A percentile compares a stretch with the other conserved stretches of the same genome.
phyloP scores from a whole-genome alignment of 2,113 vertebrate genomes.

The Aleadryas rufinucha region DNA sequence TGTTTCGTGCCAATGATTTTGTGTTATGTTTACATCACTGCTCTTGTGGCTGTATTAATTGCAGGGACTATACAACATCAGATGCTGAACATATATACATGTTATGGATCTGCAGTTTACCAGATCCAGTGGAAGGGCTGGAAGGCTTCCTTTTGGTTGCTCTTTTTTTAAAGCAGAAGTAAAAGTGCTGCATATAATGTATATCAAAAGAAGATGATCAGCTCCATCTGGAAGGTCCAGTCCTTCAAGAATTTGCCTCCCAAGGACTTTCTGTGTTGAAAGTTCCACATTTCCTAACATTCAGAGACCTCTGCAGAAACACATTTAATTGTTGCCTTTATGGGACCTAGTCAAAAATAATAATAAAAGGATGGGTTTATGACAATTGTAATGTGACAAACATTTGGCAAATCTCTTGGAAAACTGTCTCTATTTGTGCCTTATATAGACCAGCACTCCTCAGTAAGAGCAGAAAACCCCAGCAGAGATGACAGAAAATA shows the following conservation, averaged over 20 bases:
- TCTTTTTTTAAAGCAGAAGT: constrained; percentile 17
- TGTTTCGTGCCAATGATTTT: not conserved
- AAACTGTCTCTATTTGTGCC: not conserved
- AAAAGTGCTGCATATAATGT: not conserved
- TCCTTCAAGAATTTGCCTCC: not conserved
- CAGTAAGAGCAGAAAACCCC: not conserved
- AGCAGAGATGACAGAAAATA: not conserved
- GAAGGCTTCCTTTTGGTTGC: not conserved
- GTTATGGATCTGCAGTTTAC: not conserved
- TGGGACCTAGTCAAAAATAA: not conserved
- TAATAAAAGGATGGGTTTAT: not conserved
- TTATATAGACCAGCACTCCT: not conserved
- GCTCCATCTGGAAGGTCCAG: not conserved
- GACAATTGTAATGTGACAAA: not conserved
- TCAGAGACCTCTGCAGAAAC: not conserved
- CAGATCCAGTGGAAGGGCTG: not conserved
- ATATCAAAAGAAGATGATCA: not conserved
- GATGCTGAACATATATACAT: not conserved
- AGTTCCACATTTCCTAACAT: not conserved
- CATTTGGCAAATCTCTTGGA: not conserved
- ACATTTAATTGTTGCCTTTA: not conserved
- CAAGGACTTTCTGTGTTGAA: not conserved
- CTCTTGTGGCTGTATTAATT: not conserved
- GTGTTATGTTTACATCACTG: not conserved
- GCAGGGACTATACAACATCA: not conserved